These are phyloP conservation scores for Aphelenchoides bicaudatus DNA, from an alignment of 2,888 invertebrate genomes.

Conservation along the genomic window DNA sequence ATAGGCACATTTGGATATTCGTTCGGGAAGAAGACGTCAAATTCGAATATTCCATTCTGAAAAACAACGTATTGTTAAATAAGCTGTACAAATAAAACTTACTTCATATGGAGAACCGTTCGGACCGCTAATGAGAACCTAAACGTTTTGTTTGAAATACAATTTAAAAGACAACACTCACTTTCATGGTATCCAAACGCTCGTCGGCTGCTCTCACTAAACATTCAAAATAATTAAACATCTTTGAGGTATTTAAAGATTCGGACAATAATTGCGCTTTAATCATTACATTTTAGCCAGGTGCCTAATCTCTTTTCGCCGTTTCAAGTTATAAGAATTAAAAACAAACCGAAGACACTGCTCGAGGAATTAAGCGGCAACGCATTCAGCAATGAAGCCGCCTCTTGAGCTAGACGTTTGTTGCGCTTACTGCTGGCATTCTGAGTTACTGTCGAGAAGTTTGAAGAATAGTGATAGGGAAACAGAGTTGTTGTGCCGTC, in stretches of 20 bases:
- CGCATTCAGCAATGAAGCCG: constrained; percentile 84
- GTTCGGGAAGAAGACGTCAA: constrained; percentile 66
- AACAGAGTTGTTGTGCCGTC: constrained; percentile 72
- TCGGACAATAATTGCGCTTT: too few relatives aligned
- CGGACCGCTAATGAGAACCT: constrained; percentile 67
- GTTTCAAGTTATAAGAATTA: too few relatives aligned
- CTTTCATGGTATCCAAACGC: constrained; percentile 90
- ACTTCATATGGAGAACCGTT: constrained; percentile 68
- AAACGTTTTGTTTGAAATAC: constrained; percentile 14
- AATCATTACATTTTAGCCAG: too few relatives aligned
- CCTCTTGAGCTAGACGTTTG: constrained; percentile 87
- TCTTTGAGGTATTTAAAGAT: too few relatives aligned
- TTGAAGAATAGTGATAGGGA: constrained; percentile 77
- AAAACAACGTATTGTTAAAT: too few relatives aligned
- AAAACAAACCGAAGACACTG: too few relatives aligned
- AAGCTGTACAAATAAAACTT: too few relatives aligned
- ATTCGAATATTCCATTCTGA: too few relatives aligned
- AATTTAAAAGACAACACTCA: constrained; percentile 65
- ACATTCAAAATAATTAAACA: too few relatives aligned
- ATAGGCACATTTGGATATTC: constrained; percentile 66
- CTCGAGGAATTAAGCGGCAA: constrained; percentile 86
- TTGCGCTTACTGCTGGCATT: constrained; percentile 67
- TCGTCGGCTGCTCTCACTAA: constrained; percentile 92
- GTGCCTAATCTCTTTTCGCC: too few relatives aligned
- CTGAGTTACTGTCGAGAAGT: constrained; percentile 5